phyloP scores from a whole-genome alignment of 2,888 invertebrate species.

The Creontiades dilutus region DNA sequence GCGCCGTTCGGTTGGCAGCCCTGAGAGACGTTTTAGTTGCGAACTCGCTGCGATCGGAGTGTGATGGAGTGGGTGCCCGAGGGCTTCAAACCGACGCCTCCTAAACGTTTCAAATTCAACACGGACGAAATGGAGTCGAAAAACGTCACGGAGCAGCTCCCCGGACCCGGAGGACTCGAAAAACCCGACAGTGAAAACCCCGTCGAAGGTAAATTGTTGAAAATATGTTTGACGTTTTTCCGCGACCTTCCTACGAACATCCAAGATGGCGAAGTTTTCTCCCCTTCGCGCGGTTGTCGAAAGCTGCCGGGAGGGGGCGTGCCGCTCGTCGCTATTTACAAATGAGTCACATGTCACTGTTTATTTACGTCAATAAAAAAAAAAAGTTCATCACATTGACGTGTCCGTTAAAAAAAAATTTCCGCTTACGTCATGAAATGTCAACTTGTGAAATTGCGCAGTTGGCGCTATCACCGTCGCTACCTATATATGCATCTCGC shows the following conservation, averaged over 20 bases:
- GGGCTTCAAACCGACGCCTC: conserved; percentile 62
- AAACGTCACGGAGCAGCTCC: conserved; percentile 16
- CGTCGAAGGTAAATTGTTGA: conserved; percentile 72
- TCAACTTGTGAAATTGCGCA: not conserved
- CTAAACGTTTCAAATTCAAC: conserved; percentile 68
- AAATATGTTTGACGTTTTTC: conserved; percentile 73
- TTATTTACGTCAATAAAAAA: conserved; percentile 53
- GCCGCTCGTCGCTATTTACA: conserved; percentile 45
- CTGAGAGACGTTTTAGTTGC: conserved; percentile 35
- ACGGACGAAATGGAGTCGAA: conserved; percentile 50
- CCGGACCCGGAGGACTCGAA: not conserved
- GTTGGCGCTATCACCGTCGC: not conserved
- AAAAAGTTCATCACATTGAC: conserved; percentile 3
- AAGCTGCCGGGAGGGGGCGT: conserved; percentile 71
- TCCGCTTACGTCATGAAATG: not conserved
- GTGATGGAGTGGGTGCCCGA: conserved; percentile 71
- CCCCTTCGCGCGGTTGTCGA: conserved; percentile 36
- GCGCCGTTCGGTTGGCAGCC: conserved; percentile 41
- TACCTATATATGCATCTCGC: not conserved
- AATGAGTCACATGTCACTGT: conserved; percentile 62
- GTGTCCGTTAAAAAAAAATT: not conserved
- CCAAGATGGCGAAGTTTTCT: conserved; percentile 75
- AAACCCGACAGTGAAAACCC: conserved; percentile 31
- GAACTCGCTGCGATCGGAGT: conserved; percentile 33
- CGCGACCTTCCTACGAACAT: conserved; percentile 62